Evolutionary conservation across 2,797 vertebrate species (phyloP).

Genomic region (Cichlasoma orientale): DNA sequence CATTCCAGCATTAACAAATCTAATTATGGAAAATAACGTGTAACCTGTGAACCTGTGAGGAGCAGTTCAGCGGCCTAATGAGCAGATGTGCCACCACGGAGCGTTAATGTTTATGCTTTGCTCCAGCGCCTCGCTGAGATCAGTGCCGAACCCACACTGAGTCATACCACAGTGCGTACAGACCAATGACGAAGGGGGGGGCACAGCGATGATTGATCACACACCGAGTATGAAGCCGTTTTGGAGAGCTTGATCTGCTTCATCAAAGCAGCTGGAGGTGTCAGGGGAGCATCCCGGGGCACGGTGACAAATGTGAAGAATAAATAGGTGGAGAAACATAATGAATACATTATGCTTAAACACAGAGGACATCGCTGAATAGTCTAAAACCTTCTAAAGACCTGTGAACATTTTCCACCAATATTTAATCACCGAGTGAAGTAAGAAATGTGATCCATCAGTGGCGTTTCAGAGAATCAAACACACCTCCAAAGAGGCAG

Average conservation of each 20-base stretch:
- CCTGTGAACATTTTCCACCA: neutral
- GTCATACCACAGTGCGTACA: slow-evolving; percentile 29
- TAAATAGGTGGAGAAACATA: neutral
- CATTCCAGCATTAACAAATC: neutral
- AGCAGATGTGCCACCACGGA: slow-evolving; percentile 54
- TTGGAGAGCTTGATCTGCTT: slow-evolving; percentile 37
- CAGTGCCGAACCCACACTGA: slow-evolving; percentile 52
- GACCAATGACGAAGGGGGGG: slow-evolving; percentile 11
- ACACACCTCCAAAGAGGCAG: neutral
- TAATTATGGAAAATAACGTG: neutral
- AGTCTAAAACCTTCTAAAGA: neutral
- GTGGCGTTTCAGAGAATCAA: neutral
- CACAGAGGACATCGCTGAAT: neutral
- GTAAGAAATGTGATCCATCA: neutral
- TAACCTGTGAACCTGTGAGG: neutral
- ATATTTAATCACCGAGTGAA: neutral
- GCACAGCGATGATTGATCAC: slow-evolving; percentile 52
- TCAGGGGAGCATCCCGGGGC: slow-evolving; percentile 23
- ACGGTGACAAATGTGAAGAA: neutral
- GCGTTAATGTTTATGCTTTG: slow-evolving; percentile 59
- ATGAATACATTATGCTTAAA: neutral
- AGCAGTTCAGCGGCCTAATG: slow-evolving; percentile 10
- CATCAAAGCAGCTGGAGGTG: slow-evolving; percentile 48
- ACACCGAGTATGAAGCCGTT: slow-evolving; percentile 35
- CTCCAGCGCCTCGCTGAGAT: slow-evolving; percentile 56